Conservation (phyloP, 2,797 vertebrate genomes). For the Enteromius viviparus region DNA sequence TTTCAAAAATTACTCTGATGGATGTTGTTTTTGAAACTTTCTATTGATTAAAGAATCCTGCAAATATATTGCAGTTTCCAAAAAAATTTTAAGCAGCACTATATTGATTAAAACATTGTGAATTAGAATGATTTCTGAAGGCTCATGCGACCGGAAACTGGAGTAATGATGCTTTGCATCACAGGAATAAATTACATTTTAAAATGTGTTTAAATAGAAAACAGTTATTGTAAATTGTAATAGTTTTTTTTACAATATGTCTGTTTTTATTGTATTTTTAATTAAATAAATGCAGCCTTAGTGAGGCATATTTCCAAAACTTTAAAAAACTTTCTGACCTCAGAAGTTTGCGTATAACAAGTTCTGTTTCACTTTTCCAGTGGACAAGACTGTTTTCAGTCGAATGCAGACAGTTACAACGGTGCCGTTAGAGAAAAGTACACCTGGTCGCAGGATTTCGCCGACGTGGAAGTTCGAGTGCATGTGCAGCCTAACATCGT, state of each 20-base stretch:
- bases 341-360: neutral
- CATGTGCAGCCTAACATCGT: slow-evolving; percentile 84
- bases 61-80: neutral
- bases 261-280: neutral
- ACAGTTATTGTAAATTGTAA: neutral
- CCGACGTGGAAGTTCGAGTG: slow-evolving; percentile 91
- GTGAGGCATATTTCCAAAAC: neutral
- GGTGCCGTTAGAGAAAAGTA: slow-evolving; percentile 92
- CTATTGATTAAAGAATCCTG: neutral
- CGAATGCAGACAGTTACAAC: slow-evolving; percentile 92
- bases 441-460: slow-evolving; percentile 96
- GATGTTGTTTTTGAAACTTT: neutral
- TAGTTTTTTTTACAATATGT: neutral
- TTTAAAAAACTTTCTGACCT: neutral
- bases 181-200: too few species aligned
- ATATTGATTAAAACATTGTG: neutral
- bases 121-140: neutral
- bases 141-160: neutral
- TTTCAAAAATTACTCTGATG: neutral
- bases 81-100: neutral
- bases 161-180: neutral
- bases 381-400: slow-evolving; percentile 80
- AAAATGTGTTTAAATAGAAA: neutral
- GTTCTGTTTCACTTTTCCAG: slow-evolving; percentile 65
- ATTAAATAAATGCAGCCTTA: neutral